phyloP scores from a whole-genome alignment of 2,113 vertebrate genomes.

The Cinclus mexicanus region DNA sequence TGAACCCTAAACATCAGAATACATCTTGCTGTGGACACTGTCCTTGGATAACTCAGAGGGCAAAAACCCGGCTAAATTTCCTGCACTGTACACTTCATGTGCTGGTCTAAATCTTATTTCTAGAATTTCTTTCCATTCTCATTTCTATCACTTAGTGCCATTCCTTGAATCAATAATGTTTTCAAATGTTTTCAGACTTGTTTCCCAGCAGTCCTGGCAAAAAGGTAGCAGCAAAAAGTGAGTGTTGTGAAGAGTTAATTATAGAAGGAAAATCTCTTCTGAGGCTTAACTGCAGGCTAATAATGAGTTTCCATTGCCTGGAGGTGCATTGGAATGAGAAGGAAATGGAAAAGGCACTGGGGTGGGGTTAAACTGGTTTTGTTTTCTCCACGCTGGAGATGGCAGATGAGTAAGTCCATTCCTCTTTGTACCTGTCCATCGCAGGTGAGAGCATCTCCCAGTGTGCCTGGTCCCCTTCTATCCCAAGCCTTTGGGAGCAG shows the following conservation, averaged over 20 bases:
- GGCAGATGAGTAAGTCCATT: not conserved
- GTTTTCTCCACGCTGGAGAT: not conserved
- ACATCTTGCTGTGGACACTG: not conserved
- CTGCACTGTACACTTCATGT: not conserved
- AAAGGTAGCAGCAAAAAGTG: not conserved
- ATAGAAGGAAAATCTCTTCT: not conserved
- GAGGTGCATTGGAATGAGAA: not conserved
- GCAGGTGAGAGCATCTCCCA: not conserved
- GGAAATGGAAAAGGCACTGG: not conserved
- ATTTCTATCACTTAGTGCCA: not conserved
- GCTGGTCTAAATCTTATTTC: not conserved
- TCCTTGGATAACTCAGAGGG: not conserved
- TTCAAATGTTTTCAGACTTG: not conserved
- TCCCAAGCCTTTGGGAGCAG: not conserved
- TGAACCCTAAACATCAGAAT: not conserved
- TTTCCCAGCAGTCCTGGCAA: not conserved
- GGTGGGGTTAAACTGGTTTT: not conserved
- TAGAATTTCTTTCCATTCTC: not conserved
- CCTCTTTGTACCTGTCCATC: not conserved
- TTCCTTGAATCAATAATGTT: not conserved
- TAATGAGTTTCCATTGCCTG: not conserved
- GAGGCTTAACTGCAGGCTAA: not conserved
- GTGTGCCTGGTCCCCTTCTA: not conserved
- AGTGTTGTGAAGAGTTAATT: not conserved
- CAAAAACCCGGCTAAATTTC: not conserved